Base-by-base conservation (phyloP, 2,113 vertebrate genomes). In the Dasyprocta punctata region DNA sequence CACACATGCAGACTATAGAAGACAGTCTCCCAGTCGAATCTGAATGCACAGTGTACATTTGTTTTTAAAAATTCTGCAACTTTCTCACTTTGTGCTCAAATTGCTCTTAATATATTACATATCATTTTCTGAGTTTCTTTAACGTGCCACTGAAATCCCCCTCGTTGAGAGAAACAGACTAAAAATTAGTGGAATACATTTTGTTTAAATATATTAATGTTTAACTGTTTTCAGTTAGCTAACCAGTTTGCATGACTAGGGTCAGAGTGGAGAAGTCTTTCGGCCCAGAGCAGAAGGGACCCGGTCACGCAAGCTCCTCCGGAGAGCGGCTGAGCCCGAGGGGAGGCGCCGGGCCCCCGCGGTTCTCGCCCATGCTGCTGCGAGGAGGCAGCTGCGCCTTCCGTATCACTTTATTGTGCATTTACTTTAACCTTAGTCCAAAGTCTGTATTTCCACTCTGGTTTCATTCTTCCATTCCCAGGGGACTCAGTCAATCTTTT, bases 381-480 rank as follows among this genome's bases (percentile, higher is more conserved):
- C n/a, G n/a, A 5, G 12, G 14, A 28, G 83, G 44, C 8, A 9
- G 41, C 58, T 8, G 0, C 1, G 0, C 10, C 4, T 7, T 3
- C 14, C 10, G 2, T 0, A 1, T 6, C 12, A 24, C 2, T 12
- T 44, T 14, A 20, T 20, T 19, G 4, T 28, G 44, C 58, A 30
- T 2, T 44, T 24, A 0, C 4, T 11, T 16, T 38, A 8, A 7
- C 4, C 28, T 41, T 14, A 0, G 0, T 54, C 14, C 19, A 28
- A 9, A n/a, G 5, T 7, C 41, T 20, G 3, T 16, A 14, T 69
- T 56, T 44, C 28, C 0, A 1, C 5, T 20, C 87, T 11, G 2
- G 9, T 52, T 36, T 41, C 3, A 30, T 11, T 38, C n/a, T 28
- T 38, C 49, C 19, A 8, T 26, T 8, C 41, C 44, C n/a, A 44